Evolutionary conservation across 2,888 invertebrate genomes (phyloP).

Genomic region (Leptopilina myrica): DNA sequence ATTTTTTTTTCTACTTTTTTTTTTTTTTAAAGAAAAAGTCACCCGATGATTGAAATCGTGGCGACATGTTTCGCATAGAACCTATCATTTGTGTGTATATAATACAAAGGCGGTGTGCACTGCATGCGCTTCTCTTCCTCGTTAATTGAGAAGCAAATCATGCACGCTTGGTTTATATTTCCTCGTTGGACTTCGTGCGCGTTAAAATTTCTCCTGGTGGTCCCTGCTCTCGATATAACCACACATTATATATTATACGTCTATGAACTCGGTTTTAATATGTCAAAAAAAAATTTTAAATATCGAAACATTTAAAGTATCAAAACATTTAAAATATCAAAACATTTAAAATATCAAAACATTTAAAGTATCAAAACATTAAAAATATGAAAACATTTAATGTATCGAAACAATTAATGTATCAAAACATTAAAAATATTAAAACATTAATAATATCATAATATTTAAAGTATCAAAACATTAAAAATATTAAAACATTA

Average conservation of each 20-base stretch:
- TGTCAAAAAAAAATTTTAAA: too few relatives aligned
- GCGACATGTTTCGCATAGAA: slow-evolving; percentile 31
- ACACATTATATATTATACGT: not conserved
- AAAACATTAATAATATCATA: too few relatives aligned
- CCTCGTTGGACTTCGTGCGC: slow-evolving; percentile 8
- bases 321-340: too few relatives aligned
- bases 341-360: too few relatives aligned
- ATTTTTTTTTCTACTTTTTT: too few relatives aligned
- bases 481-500: too few relatives aligned
- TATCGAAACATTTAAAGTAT: too few relatives aligned
- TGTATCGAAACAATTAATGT: too few relatives aligned
- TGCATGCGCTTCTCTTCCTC: slow-evolving; percentile 24
- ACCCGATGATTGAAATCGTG: slow-evolving; percentile 22
- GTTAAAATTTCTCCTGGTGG: slow-evolving; percentile 18
- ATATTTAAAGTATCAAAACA: too few relatives aligned
- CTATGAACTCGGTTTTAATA: not conserved
- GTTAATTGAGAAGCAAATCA: slow-evolving; percentile 36
- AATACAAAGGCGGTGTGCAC: slow-evolving; percentile 19
- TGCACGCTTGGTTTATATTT: slow-evolving; percentile 30
- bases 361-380: too few relatives aligned
- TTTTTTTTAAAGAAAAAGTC: not conserved
- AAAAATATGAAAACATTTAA: too few relatives aligned
- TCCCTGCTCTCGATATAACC: not conserved
- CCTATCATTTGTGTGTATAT: slow-evolving; percentile 33
- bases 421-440: too few relatives aligned